Percentiles rank a stretch among this genome's conserved stretches.
Conservation (phyloP, 2,888 invertebrate genomes). For the Chymomyza fuscimana region DNA sequence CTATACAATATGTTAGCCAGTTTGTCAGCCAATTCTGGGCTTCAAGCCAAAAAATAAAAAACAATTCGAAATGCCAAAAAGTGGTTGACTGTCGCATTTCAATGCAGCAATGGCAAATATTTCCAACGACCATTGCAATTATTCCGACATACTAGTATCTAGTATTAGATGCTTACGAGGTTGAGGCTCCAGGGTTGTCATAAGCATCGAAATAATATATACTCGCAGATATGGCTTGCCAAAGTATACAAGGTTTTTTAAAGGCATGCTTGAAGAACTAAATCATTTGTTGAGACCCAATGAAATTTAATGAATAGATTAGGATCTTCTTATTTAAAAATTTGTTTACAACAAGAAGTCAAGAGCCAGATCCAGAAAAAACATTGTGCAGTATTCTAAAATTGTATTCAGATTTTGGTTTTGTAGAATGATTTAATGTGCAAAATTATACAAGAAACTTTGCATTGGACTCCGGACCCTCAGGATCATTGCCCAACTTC, state of each 20-base stretch:
- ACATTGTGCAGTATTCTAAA: no score
- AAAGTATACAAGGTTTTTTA: background rate
- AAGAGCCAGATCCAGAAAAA: no score
- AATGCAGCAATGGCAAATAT: constrained; percentile 50
- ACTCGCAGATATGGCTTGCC: constrained; percentile 1
- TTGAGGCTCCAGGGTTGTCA: constrained; percentile 16
- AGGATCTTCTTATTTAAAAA: no score
- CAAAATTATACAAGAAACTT: no score
- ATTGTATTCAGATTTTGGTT: no score
- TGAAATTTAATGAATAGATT: no score
- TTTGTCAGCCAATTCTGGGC: constrained; percentile 19
- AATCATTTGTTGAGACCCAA: background rate
- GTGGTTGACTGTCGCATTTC: constrained; percentile 58
- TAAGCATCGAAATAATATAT: constrained; percentile 38
- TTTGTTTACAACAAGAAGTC: no score
- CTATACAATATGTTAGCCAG: background rate
- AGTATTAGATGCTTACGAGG: constrained; percentile 1
- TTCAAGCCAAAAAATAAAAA: constrained; percentile 43
- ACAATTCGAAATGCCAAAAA: constrained; percentile 48
- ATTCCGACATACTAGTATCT: constrained; percentile 46
- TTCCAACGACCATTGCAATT: constrained; percentile 59
- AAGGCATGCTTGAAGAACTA: background rate
- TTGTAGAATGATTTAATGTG: no score
- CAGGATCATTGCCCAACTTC: no score
- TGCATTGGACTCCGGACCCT: no score